Base-by-base conservation (phyloP, 2,888 invertebrate genomes). In the Orthosia gracilis region DNA sequence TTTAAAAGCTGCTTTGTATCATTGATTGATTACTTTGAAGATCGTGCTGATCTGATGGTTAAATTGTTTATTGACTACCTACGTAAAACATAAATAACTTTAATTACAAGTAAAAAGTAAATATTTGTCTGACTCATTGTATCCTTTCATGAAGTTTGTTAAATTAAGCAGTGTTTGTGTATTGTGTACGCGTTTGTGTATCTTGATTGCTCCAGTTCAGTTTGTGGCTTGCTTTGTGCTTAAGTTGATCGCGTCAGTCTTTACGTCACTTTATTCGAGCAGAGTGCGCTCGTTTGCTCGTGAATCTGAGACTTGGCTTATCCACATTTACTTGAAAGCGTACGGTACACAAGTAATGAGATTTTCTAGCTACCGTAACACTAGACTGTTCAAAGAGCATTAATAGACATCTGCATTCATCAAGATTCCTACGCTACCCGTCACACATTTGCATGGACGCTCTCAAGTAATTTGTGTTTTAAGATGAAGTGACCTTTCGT, bases 271-370 rank as follows among this genome's bases (percentile, higher is more conserved):
- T 87, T 87, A 89, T 86, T 85, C 85, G 73, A 88, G 82, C 86
- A 87, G 85, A 85, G 79, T 82, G 79, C 85, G 87, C 88, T 85
- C 86, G 85, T 88, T 89, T 80, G 82, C 81, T 87, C 83, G 86
- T 87, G 87, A 88, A 88, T 89, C 87, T 82, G 85, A 86, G 85
- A 59, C 82, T 89, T 88, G 83, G 83, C 87, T 90, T 91, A 92
- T 91, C 92, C 89, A 88, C 86, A 89, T 91, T 86, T 85, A 86
- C 85, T 83, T 74, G 73, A 82, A 85, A 84, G 81, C 73, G 80
- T 87, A 89, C 81, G 83, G 83, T 88, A 88, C 86, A 89, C 87
- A 87, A 87, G 85, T 89, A 88, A 90, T 90, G 87, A 88, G 86
- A 88, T 90, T 89, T 89, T 84, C 87, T 84, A 82, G 84, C 84